phyloP scores from a whole-genome alignment of 2,113 vertebrate species.

The Crotalus helleri region DNA sequence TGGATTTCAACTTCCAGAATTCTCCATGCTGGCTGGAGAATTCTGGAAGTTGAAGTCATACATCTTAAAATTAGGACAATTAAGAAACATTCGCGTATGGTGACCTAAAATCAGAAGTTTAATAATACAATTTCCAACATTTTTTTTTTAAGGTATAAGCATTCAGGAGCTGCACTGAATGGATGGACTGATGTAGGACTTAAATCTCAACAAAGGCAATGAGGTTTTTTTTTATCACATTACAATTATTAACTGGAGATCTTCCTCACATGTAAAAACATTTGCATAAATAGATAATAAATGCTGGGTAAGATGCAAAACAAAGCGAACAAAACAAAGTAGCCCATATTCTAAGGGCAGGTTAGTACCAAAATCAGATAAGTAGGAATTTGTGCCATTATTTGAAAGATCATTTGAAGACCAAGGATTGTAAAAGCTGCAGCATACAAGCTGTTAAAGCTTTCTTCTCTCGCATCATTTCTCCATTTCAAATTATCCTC shows the following conservation, averaged over 20 bases:
- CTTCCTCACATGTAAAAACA: neutral
- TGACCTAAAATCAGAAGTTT: neutral
- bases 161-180: neutral
- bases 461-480: neutral
- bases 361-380: neutral
- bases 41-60: too few species aligned
- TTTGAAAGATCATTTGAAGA: neutral
- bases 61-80: too few species aligned
- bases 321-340: neutral
- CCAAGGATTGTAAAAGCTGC: neutral
- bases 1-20: too few species aligned
- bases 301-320: neutral
- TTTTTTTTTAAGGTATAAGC: neutral
- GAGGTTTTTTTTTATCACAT: neutral
- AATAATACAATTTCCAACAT: neutral
- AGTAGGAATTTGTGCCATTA: neutral
- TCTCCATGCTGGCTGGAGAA: too few species aligned
- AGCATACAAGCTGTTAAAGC: neutral
- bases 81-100: too few species aligned
- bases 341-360: neutral
- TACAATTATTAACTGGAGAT: neutral
- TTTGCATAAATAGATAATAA: neutral
- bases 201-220: neutral
- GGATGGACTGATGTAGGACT: neutral
- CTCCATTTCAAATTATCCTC: neutral